Base-by-base conservation (phyloP, 2,113 vertebrate genomes). In the Podarcis raffonei region DNA sequence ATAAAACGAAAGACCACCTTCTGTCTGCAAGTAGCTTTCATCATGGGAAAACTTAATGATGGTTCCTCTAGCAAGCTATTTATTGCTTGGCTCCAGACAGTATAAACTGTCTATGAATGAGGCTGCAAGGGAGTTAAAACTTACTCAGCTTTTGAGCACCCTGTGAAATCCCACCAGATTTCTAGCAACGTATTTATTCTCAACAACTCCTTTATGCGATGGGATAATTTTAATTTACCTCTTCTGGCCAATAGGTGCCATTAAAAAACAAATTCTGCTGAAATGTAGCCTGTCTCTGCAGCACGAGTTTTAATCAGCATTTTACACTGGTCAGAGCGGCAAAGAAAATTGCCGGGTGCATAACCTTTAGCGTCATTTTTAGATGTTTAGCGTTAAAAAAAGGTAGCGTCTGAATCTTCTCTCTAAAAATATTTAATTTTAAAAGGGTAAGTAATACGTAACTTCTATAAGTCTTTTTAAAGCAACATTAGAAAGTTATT, bases 1-100 rank as follows among this genome's bases (percentile, higher is more conserved):
- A 94, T 92, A 95, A 95, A 95, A 95, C 93, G 93, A 94, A 91
- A 92, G 94, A 89, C 85, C 95, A 95, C 84, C 84, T 91, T 93
- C 0, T 68, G 78, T 72, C 85, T 84, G 1, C 37, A 82, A 87
- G 77, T 93, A 89, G 86, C 82, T 95, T 93, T 92, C 86, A 85
- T 87, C 87, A 93, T 89, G 93, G 91, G 90, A 94, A 68, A 96
- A 84, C 76, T 90, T 92, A 85, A 90, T 53, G 80, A 74, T 92
- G 81, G 89, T 84, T 92, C 87, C 80, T 94, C 87, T 90, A 95
- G 93, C 88, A 90, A 88, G 90, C 74, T 87, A 39, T 94, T 95
- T 95, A 95, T 87, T 88, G 82, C 92, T 76, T 88, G 48, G 66
- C 32, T 86, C 80, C 91, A 92, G 89, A 95, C 85, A 93, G 81